Evolutionary conservation across 2,888 invertebrate genomes (phyloP).

Genomic region (Phalera bucephala): DNA sequence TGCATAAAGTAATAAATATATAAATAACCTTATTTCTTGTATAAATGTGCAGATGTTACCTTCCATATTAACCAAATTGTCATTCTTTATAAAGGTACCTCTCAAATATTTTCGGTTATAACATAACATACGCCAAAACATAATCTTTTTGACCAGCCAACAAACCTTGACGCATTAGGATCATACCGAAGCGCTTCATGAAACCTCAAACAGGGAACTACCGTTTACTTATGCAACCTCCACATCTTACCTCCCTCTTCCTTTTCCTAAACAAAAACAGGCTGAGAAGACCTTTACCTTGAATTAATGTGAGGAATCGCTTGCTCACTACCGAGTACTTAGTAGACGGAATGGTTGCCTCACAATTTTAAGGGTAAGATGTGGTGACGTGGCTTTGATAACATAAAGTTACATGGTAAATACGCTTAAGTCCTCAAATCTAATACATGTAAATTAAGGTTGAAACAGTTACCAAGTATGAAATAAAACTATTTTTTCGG

Average conservation of each 20-base stretch:
- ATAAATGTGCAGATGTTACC: no score
- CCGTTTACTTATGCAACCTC: conserved; percentile 26
- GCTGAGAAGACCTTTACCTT: conserved; percentile 9
- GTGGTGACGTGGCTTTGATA: no score
- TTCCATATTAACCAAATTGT: background rate
- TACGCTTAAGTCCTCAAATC: no score
- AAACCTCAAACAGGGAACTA: conserved; percentile 28
- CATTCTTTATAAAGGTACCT: background rate
- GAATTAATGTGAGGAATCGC: conserved; percentile 6
- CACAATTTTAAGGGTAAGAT: no score
- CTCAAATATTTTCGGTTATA: background rate
- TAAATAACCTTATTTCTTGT: no score
- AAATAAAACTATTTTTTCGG: no score
- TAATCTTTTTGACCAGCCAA: conserved; percentile 10
- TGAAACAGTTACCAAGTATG: no score
- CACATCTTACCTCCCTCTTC: conserved; percentile 8
- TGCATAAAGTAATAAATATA: no score
- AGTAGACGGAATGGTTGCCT: no score
- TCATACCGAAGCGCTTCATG: conserved; percentile 8
- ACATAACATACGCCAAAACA: conserved; percentile 2
- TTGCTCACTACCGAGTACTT: conserved; percentile 2
- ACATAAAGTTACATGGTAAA: no score
- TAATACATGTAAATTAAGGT: no score
- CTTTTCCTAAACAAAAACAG: conserved; percentile 17
- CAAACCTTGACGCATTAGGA: conserved; percentile 8